Conservation (phyloP, 2,113 vertebrate species). For the Oreotrochilus melanogaster region DNA sequence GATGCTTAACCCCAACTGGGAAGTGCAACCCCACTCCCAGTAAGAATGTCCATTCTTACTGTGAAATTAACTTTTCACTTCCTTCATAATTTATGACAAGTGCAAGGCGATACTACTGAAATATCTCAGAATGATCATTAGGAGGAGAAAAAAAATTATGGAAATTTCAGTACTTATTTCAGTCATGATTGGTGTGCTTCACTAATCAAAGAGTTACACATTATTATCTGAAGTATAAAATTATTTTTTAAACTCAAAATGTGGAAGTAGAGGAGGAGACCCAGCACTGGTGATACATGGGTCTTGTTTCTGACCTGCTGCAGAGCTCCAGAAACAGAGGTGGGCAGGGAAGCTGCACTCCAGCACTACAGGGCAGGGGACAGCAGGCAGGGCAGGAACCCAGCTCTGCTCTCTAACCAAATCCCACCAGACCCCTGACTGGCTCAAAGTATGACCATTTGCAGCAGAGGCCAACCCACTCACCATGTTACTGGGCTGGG, state of each 20-base stretch:
- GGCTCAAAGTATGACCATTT: accelerated
- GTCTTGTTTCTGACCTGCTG: neutral
- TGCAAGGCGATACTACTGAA: neutral
- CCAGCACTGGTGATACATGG: accelerated
- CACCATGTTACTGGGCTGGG: neutral
- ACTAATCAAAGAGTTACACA: neutral
- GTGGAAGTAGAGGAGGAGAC: neutral
- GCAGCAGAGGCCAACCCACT: neutral
- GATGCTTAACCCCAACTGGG: neutral
- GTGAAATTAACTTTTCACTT: neutral
- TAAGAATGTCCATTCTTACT: neutral
- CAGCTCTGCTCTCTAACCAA: neutral
- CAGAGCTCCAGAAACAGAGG: neutral
- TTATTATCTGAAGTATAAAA: neutral
- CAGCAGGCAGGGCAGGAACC: neutral
- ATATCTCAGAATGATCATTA: neutral
- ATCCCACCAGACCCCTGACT: neutral
- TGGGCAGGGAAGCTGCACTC: neutral
- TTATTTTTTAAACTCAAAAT: neutral
- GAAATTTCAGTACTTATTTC: neutral
- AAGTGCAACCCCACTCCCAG: neutral
- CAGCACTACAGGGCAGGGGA: accelerated
- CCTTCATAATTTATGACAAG: neutral
- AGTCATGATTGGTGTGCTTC: neutral
- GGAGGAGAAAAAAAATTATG: neutral